Evolutionary conservation across 2,888 invertebrate genomes (phyloP), one percentile per base, ranked within the genome.

Genomic region (Ochlodes sylvanus): DNA sequence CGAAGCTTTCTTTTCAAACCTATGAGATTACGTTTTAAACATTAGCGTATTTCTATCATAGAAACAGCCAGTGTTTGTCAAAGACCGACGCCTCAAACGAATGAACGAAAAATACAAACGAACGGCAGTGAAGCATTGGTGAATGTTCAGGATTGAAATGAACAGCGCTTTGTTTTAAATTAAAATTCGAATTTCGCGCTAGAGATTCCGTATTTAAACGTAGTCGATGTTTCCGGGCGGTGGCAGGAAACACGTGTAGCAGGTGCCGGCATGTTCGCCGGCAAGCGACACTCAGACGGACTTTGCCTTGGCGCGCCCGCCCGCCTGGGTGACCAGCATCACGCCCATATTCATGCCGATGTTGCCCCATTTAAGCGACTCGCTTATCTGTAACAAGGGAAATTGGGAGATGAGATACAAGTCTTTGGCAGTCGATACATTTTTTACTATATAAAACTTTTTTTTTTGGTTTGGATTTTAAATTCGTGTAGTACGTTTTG

Each of bases 331-430:
- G 76, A 96, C 93, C 73, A 95, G 92, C 88, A 95, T 89, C 75
- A 95, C 94, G 76, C 95, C 95, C 87, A 95, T 95, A 82, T 94
- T 95, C 94, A 95, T 95, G 81, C 95, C 95, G 79, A 96, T 94
- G 87, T 94, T 95, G 80, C 95, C 95, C 95, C 95, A 96, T 88
- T 95, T 95, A 74, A 95, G 93, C 82, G 95, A 95, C 90, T 95
- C 95, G 86, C 95, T 95, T 88, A 95, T 95, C 96, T 96, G 93
- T 56, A 94, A 95, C 93, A 90, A 92, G 68, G 76, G 78, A 76
- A 76, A 79, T 78, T 63, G 17, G 54, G 10, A 34, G 19, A 61
- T 60, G 9, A 50, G 50, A 1, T 50, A 47, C 44, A 9, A 47
- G 17, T 17, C 7, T 7, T 17, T 5, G 15, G 17, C 12, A 38